phyloP scores from a whole-genome alignment of 2,113 vertebrate species.

The Lophochroa leadbeateri region DNA sequence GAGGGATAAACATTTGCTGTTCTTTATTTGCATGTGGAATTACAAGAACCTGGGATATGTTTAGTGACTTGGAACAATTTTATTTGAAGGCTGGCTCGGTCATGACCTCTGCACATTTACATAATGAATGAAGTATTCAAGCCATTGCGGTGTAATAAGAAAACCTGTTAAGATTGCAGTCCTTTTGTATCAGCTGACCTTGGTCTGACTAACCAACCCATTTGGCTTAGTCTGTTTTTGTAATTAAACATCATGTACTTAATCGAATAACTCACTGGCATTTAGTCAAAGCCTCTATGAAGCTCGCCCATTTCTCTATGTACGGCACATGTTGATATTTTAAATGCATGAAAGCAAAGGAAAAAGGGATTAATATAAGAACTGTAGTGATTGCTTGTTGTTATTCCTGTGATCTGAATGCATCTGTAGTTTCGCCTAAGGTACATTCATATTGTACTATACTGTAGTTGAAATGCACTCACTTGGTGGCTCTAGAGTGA shows the following conservation, averaged over 20 bases:
- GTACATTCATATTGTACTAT: rapidly evolving
- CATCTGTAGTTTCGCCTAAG: not conserved
- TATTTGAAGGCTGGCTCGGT: not conserved
- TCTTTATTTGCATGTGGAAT: not conserved
- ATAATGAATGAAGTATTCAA: not conserved
- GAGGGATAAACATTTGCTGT: constrained; percentile 2
- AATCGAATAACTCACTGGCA: not conserved
- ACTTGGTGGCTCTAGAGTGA: not conserved
- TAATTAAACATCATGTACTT: constrained; percentile 4
- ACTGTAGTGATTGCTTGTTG: rapidly evolving
- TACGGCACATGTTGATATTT: not conserved
- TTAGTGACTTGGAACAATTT: constrained; percentile 26
- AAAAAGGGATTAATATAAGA: not conserved
- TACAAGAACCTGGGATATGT: constrained; percentile 8
- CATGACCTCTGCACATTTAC: not conserved
- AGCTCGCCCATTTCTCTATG: rapidly evolving
- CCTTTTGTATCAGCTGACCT: not conserved
- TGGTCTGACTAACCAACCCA: not conserved
- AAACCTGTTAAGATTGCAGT: not conserved
- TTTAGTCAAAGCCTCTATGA: not conserved
- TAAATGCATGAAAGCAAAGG: not conserved
- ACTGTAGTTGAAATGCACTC: not conserved
- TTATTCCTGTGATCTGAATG: not conserved
- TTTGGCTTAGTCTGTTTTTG: not conserved
- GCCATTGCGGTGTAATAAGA: not conserved